Base-by-base conservation (phyloP, 1,140 invertebrate genomes). In the Colletes latitarsis region DNA sequence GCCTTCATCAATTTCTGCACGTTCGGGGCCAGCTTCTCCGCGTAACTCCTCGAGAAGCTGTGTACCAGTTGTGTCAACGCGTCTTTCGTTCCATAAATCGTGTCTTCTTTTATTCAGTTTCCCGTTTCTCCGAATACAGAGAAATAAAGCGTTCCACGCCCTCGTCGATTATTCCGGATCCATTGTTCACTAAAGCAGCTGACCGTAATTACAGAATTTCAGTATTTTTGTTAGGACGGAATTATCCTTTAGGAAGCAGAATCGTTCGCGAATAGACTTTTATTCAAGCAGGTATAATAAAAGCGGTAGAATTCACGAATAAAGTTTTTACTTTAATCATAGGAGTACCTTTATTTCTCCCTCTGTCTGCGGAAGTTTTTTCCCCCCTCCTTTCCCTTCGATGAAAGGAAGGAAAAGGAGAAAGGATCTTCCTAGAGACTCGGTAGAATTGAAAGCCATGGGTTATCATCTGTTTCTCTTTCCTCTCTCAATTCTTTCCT, bases 1-100 rank as follows among this genome's bases (percentile, higher is more conserved):
- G 58, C 41, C 77, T 78, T 72, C 69, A 64, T 78, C 69, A 78
- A 78, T 78, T 78, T 78, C 77, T 46, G 72, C 62, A 21, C 46
- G 55, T 53, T 53, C 17, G 9, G 55, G 68, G 6, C 75, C 67
- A 71, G 68, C 8, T 64, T 71, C 46, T 62, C 41, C 30, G 14
- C n/a, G 60, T 8, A 41, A 49, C 75, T 19, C 19, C 8, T 2
- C 17, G 49, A 0, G 21, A 10, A 19, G 63, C 19, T 30, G 49
- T 14, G 39, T 43, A 12, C 4, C 55, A 30, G 17, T 30, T 17
- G 14, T 12, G 43, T 30, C 46, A 60, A 46, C 66, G 21, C 64
- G 64, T 15, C 41, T 19, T 39, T 19, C 41, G 41, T 66, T 43
- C 63, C 14, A 14, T 66, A n/a, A 66, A 66, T 66, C 17, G 41